Base-by-base conservation (phyloP, 2,888 invertebrate species). In the Rotaria macrura region DNA sequence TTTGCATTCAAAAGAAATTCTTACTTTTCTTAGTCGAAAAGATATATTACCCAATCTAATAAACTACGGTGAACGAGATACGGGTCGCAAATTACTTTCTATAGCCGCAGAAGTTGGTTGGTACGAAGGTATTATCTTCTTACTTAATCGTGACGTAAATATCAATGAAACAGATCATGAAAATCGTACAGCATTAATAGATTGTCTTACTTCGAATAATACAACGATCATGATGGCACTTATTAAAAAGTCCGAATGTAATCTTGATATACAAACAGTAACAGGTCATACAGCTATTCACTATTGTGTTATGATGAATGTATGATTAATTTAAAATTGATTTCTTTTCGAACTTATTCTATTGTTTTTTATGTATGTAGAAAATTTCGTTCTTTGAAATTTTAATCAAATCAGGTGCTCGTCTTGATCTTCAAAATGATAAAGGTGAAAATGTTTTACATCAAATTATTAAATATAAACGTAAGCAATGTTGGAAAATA, bases 131-230 rank as follows among this genome's bases (percentile, higher is more conserved):
- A 23, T 43, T 43, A 4, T 79, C 1, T 79, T 79, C n/a, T n/a
- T 79, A 14, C 43, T 79, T 2, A 79, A 79, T 43, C 40, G 79
- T 43, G 43, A 14, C 14, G 79, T 79, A 3, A 79, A 79, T 43
- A 79, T 79, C 6, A 79, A 79, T n/a, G 79, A 79, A 43, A 79
- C 79, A 12, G 79, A 79, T 43, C 25, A n/a, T 38, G 79, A 79
- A 43, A 79, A 79, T 79, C 79, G 79, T n/a, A 43, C 79, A 43
- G 25, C 79, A 1, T 38, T 79, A 40, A 79, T 79, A 7, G 43
- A 79, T 43, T 79, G 43, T 79, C 79, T 79, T n/a, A 43, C 79
- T 43, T 79, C 79, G 2, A n/a, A 25, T 1, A 43, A 79, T n/a
- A 43, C 34, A 40, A 14, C 9, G 10, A 43, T 79, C n/a, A 9